A percentile compares a stretch with the other conserved stretches of the same genome.
Conservation (phyloP, 1,140 invertebrate species). For the Procambarus clarkii region DNA sequence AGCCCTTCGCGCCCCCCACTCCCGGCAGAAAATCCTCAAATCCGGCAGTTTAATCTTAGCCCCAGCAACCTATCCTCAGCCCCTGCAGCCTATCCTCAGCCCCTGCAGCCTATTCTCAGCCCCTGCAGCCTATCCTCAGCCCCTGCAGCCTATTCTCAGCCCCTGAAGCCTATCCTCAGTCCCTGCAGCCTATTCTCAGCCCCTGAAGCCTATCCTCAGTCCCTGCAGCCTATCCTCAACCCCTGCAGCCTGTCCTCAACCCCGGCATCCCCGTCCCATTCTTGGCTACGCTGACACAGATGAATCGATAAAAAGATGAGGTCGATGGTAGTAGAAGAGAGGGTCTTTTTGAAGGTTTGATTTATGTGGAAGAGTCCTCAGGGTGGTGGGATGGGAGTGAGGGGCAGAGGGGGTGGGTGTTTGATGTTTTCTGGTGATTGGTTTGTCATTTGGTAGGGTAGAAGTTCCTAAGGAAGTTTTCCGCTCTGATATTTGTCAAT, state of each 20-base stretch:
- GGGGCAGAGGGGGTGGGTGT: slow-evolving; percentile 1
- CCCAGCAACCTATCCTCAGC: too few relatives aligned
- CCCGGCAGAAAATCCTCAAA: too few relatives aligned
- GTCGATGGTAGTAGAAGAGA: too few relatives aligned
- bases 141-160: background rate
- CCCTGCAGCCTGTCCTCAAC: background rate
- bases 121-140: background rate
- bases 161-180: background rate
- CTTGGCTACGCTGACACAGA: background rate
- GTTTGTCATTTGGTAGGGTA: too few relatives aligned
- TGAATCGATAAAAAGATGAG: too few relatives aligned
- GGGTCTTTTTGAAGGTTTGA: background rate
- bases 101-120: background rate
- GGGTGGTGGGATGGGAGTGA: background rate
- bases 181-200: background rate
- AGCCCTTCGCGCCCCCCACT: background rate
- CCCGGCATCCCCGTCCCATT: background rate
- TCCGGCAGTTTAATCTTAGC: too few relatives aligned
- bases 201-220: background rate
- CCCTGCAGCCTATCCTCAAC: background rate
- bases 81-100: too few relatives aligned
- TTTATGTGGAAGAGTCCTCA: background rate
- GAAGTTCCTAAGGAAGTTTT: too few relatives aligned
- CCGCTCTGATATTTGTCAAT: too few relatives aligned
- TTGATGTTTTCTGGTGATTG: too few relatives aligned